Percentiles rank a stretch among this genome's conserved stretches.
These are phyloP conservation scores for Cyanoramphus novaezelandiae DNA, from an alignment of 2,113 vertebrate genomes.

Conservation along the genomic window DNA sequence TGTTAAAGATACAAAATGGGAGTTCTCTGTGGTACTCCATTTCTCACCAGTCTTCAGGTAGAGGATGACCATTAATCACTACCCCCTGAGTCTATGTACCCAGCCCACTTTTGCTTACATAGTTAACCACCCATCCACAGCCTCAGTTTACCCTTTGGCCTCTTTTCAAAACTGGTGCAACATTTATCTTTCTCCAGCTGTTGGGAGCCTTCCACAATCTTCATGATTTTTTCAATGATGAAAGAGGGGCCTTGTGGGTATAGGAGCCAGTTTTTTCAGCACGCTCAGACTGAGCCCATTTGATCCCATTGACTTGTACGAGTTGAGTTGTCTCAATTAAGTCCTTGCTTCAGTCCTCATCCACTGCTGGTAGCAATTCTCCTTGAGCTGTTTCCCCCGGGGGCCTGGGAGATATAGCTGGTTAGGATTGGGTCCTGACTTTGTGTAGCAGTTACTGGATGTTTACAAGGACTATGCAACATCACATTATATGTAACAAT, in stretches of 20 bases:
- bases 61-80: background rate
- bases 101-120: background rate
- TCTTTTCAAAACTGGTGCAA: background rate
- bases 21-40: background rate
- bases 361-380: background rate
- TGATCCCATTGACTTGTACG: background rate
- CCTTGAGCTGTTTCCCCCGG: background rate
- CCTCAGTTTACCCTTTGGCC: background rate
- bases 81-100: too few relatives aligned
- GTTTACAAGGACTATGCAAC: background rate
- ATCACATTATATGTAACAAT: background rate
- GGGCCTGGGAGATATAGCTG: background rate
- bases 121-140: background rate
- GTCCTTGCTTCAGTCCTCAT: background rate
- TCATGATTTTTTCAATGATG: background rate
- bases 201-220: background rate
- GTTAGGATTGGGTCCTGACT: background rate
- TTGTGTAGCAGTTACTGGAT: background rate
- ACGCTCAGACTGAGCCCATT: background rate
- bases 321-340: background rate
- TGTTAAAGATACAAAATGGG: background rate
- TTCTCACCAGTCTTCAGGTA: background rate
- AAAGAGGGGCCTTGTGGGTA: background rate
- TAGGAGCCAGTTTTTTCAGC: background rate
- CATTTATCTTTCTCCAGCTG: background rate